Evolutionary conservation across 2,888 invertebrate genomes (phyloP).

Genomic region (Lumbricus terrestris): DNA sequence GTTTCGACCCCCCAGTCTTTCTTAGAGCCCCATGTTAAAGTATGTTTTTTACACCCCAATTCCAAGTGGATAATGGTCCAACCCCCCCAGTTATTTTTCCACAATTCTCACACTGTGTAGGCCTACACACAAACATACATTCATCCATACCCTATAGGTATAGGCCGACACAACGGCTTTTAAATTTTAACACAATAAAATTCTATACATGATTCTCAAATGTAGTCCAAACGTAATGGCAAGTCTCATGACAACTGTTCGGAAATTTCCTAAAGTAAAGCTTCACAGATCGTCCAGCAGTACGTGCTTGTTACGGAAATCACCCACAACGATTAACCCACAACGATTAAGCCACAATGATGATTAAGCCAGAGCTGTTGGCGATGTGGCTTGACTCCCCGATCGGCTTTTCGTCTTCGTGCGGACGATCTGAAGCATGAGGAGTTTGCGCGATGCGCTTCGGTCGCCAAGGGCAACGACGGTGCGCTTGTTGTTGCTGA

Average conservation of each 20-base stretch:
- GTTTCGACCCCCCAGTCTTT: no score
- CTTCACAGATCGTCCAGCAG: neutral
- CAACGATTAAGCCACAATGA: neutral
- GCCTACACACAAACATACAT: neutral
- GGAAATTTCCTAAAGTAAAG: neutral
- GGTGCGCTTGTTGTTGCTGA: slow-evolving; percentile 57
- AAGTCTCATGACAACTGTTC: neutral
- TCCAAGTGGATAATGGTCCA: no score
- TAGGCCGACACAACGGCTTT: no score
- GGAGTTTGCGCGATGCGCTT: slow-evolving; percentile 55
- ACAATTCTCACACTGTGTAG: no score
- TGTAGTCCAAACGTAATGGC: no score
- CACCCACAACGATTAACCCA: neutral
- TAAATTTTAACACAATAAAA: no score
- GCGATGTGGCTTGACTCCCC: slow-evolving; percentile 17
- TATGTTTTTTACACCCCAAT: no score
- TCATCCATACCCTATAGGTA: neutral
- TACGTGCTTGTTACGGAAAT: no score
- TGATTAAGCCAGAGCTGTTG: neutral
- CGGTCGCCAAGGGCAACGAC: slow-evolving; percentile 59
- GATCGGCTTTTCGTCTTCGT: slow-evolving; percentile 34
- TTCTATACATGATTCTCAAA: no score
- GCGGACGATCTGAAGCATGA: slow-evolving; percentile 57
- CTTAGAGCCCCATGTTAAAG: no score
- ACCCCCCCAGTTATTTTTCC: no score